Base-by-base conservation (phyloP, 2,113 vertebrate species). In the Rhea americana region DNA sequence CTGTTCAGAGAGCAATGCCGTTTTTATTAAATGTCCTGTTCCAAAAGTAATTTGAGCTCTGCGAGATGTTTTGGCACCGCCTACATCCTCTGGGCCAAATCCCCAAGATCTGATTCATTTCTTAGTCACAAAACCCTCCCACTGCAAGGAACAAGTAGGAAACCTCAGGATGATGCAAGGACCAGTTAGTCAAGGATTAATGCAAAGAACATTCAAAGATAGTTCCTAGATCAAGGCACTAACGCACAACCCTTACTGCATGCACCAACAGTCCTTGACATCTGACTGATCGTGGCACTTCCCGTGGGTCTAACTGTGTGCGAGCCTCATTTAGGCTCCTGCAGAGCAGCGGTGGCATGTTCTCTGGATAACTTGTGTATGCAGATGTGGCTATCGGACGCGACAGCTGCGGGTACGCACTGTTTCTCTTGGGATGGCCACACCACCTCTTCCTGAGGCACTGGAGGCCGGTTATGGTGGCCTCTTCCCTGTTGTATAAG, bases 41-140 rank as follows among this genome's bases (percentile, higher is more conserved):
- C n/a, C 2, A 0, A 26, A 0, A 11, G 24, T 11, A 56, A 1
- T 47, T 1, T 16, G 67, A 59, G 84, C 80, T 66, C 41, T 7
- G 0, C 4, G 13, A 21, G 19, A 8, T 72, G 37, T 10, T n/a
- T 0, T 0, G 4, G 5, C 3, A 25, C 14, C 25, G 37, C 50
- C 47, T 7, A 5, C 1, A 2, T 11, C 6, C 50, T 5, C 5
- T 7, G 35, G 24, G 41, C 67, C 19, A 7, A 58, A 91, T 30
- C 30, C 43, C 65, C 37, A 35, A 9, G 45, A 5, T 12, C 32
- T 32, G 68, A 4, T 8, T 11, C 55, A 71, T 19, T 35, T 5
- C 39, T 19, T 66, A 4, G 11, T 2, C 51, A 7, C 66, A 16
- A n/a, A 51, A 2, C 3, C 0, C 14, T 71, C 37, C 51, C 26